These are phyloP conservation scores for Oriolus oriolus DNA, from an alignment of 2,113 vertebrate genomes.

Conservation along the genomic window DNA sequence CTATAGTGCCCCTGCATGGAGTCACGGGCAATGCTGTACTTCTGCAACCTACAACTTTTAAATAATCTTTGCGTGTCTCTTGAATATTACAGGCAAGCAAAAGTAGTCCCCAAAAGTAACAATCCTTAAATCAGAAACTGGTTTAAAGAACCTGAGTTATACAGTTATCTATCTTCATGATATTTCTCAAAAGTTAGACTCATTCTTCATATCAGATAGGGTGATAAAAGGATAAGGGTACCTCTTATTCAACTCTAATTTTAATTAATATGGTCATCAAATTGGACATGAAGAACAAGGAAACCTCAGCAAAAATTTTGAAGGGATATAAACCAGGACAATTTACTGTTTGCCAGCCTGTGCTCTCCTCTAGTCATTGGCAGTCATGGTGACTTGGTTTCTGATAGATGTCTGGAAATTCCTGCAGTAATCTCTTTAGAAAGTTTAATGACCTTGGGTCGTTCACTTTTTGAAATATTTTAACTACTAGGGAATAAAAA, in stretches of 20 bases:
- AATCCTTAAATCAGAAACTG: neutral
- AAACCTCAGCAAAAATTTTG: constrained; percentile 8
- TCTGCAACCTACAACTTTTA: neutral
- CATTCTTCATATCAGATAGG: neutral
- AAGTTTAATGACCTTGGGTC: constrained; percentile 35
- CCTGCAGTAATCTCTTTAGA: constrained; percentile 23
- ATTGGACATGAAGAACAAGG: constrained; percentile 15
- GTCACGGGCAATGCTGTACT: fast-evolving
- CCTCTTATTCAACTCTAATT: neutral
- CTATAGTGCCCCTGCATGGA: neutral
- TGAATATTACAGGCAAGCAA: neutral
- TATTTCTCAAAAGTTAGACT: neutral
- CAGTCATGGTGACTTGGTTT: neutral
- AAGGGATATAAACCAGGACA: neutral
- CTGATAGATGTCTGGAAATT: constrained; percentile 17
- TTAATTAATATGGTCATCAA: constrained; percentile 46
- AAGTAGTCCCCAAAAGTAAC: neutral
- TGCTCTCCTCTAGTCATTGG: neutral
- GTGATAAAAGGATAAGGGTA: neutral
- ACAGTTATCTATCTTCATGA: neutral
- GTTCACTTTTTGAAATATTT: constrained; percentile 39
- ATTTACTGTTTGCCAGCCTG: neutral
- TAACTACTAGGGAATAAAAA: neutral
- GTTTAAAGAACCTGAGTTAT: neutral
- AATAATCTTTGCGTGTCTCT: neutral